Percentiles rank a stretch among this genome's conserved stretches.
Evolutionary conservation across 2,888 invertebrate species (phyloP).

Genomic region (Protophormia terraenovae): DNA sequence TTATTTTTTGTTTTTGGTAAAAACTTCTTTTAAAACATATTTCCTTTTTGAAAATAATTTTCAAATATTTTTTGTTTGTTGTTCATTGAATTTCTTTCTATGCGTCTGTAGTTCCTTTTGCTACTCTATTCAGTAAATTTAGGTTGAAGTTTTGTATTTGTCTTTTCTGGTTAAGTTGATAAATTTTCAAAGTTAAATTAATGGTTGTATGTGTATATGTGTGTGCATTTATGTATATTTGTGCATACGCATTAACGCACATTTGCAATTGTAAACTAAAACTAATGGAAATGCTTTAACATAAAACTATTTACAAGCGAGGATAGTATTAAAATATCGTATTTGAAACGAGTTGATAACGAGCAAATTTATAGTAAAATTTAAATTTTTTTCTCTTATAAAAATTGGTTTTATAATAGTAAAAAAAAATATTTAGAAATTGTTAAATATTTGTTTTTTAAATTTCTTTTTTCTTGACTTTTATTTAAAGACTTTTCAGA

Average conservation of each 20-base stretch:
- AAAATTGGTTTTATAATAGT: too few relatives aligned
- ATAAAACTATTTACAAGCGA: neutral
- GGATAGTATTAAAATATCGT: neutral
- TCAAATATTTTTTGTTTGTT: neutral
- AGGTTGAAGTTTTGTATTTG: conserved; percentile 15
- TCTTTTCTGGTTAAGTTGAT: conserved; percentile 12
- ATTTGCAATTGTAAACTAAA: conserved; percentile 37
- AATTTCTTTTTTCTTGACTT: neutral
- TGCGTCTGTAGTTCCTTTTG: neutral
- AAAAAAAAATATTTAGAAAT: too few relatives aligned
- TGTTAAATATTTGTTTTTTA: too few relatives aligned
- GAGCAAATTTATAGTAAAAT: too few relatives aligned
- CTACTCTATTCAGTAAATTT: conserved; percentile 1
- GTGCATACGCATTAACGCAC: conserved; percentile 49
- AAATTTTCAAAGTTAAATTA: conserved; percentile 48
- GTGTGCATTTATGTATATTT: neutral
- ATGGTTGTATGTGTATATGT: neutral
- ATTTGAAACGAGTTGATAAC: too few relatives aligned
- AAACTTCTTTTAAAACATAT: neutral
- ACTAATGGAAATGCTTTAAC: neutral
- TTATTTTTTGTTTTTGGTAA: neutral
- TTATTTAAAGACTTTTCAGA: neutral
- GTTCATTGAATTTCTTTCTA: neutral
- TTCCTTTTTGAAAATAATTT: neutral
- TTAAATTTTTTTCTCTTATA: too few relatives aligned